Evolutionary conservation across 2,888 invertebrate genomes (phyloP).

Genomic region (Parnassius apollo): DNA sequence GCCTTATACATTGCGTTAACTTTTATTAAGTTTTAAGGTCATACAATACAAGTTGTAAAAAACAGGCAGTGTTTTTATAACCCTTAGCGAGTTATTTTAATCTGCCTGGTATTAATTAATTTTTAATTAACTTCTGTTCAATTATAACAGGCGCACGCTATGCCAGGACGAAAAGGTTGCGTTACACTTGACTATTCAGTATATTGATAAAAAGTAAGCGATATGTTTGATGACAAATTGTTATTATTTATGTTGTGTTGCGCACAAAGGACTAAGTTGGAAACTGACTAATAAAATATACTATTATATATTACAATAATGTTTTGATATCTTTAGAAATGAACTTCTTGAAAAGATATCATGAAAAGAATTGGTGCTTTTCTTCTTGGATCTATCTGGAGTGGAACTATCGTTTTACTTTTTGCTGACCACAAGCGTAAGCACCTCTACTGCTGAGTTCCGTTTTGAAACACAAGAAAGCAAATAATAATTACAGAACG

Average conservation of each 20-base stretch:
- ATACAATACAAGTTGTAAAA: conserved; percentile 3
- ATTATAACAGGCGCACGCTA: conserved; percentile 22
- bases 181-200: conserved; percentile 19
- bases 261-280: background rate
- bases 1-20: background rate
- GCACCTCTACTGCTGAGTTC: no score
- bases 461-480: no score
- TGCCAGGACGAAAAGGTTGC: conserved; percentile 16
- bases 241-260: conserved; percentile 9
- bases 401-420: no score
- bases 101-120: conserved; percentile 19
- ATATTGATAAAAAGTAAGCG: conserved; percentile 17
- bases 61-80: background rate
- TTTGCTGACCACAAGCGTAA: no score
- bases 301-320: background rate
- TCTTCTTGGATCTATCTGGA: no score
- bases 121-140: conserved; percentile 22
- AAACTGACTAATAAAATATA: background rate
- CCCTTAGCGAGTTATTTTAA: conserved; percentile 9
- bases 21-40: conserved; percentile 7
- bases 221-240: conserved; percentile 21
- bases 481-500: no score
- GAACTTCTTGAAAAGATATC: no score
- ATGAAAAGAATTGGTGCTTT: no score
- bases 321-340: background rate